These are phyloP conservation scores for Tipula lateralis DNA, from an alignment of 2,888 invertebrate species.

Conservation along the genomic window DNA sequence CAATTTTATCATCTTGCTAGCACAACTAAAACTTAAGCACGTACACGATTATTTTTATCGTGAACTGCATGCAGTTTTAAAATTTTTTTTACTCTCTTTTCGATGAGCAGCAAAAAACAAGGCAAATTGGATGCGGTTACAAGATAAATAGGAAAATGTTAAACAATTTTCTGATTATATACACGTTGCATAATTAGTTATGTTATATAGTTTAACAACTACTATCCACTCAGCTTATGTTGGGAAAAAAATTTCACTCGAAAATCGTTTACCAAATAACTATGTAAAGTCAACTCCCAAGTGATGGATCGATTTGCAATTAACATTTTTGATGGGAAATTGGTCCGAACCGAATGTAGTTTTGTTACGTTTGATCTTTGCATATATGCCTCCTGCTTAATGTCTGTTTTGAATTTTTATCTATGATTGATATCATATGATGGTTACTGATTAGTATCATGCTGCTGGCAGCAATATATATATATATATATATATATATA, in stretches of 20 bases:
- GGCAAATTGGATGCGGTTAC: background rate
- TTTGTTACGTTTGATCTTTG: background rate
- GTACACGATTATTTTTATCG: slow-evolving; percentile 7
- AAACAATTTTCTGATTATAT: background rate
- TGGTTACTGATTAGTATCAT: background rate
- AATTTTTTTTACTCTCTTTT: background rate
- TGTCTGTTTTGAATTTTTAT: background rate
- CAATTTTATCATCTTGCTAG: background rate
- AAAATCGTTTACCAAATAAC: background rate
- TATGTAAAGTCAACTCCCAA: background rate
- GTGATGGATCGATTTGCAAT: background rate
- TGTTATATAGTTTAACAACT: background rate
- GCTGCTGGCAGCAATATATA: background rate
- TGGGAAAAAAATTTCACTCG: background rate
- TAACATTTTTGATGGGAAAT: background rate
- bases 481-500: background rate
- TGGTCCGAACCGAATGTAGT: background rate
- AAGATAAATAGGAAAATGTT: background rate
- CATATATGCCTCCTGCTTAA: background rate
- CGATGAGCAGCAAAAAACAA: background rate
- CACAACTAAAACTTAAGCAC: background rate
- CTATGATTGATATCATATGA: background rate
- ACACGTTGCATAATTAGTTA: background rate
- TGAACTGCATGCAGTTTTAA: background rate
- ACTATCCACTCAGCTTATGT: background rate